These are phyloP conservation scores for Centropyge bicolor DNA, from an alignment of 2,797 vertebrate species.

Conservation along the genomic window DNA sequence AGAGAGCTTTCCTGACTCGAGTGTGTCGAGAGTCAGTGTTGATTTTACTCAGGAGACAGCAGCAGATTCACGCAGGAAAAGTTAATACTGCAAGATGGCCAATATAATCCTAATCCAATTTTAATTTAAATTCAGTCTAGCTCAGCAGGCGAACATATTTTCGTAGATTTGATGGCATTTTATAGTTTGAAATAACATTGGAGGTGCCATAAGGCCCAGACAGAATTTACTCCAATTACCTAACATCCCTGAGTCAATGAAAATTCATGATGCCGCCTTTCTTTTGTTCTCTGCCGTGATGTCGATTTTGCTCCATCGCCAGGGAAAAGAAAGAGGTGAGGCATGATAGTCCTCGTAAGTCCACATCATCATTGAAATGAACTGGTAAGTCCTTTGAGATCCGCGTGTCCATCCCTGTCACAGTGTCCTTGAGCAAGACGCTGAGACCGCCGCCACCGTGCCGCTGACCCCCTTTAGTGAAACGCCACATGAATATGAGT, in stretches of 20 bases:
- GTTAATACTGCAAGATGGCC: conserved; percentile 51
- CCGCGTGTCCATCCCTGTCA: conserved; percentile 42
- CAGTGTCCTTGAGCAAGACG: conserved; percentile 61
- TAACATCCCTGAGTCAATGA: conserved; percentile 10
- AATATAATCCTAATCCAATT: conserved; percentile 55
- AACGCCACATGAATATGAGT: conserved; percentile 37
- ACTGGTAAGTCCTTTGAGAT: conserved; percentile 53
- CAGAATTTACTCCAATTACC: conserved; percentile 35
- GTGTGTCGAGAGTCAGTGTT: conserved; percentile 26
- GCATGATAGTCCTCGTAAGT: conserved; percentile 24
- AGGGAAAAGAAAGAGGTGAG: conserved; percentile 33
- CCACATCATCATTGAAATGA: conserved; percentile 48
- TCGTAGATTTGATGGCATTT: conserved; percentile 50
- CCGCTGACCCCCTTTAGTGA: conserved; percentile 34
- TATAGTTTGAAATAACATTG: conserved; percentile 35
- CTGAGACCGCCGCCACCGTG: conserved; percentile 19
- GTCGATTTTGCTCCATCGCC: conserved; percentile 6
- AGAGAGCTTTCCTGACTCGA: conserved; percentile 40
- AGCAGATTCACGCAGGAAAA: conserved; percentile 42
- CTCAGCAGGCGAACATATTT: conserved; percentile 32
- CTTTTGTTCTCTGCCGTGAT: conserved; percentile 22
- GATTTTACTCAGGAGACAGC: conserved; percentile 57
- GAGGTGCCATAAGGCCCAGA: conserved; percentile 20
- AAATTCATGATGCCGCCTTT: conserved; percentile 15
- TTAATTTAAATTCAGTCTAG: conserved; percentile 48